phyloP scores from a whole-genome alignment of 2,113 vertebrate genomes.

The Lathamus discolor region DNA sequence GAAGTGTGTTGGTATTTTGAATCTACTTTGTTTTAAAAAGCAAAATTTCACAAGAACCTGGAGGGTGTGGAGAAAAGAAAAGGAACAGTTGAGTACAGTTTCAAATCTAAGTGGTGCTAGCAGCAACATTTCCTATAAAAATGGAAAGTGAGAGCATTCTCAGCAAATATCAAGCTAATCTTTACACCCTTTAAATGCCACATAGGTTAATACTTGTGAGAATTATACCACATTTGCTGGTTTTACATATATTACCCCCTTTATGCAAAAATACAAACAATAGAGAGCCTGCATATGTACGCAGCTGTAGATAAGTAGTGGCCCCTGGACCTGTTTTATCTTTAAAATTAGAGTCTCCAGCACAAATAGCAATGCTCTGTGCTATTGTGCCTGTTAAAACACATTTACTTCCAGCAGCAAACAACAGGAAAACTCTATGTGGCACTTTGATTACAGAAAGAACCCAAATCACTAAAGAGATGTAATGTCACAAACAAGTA shows the following conservation, averaged over 20 bases:
- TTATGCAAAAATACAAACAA: neutral
- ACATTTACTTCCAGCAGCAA: slow-evolving; percentile 40
- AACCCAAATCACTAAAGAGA: slow-evolving; percentile 53
- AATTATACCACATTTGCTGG: neutral
- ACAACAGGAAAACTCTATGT: slow-evolving; percentile 17
- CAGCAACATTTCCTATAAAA: neutral
- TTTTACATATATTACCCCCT: neutral
- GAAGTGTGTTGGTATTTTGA: neutral
- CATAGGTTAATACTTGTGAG: neutral
- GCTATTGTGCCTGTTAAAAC: slow-evolving; percentile 34
- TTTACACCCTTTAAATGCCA: neutral
- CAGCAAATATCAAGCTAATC: neutral
- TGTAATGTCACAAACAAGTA: slow-evolving; percentile 19
- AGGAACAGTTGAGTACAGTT: neutral
- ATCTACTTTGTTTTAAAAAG: neutral
- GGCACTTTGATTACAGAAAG: slow-evolving; percentile 35
- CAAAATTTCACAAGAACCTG: neutral
- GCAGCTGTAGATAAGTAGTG: neutral
- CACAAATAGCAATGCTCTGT: neutral
- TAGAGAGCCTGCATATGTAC: neutral
- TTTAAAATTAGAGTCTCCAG: slow-evolving; percentile 34
- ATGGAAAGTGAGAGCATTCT: neutral
- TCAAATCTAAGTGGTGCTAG: neutral
- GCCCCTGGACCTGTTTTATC: neutral
- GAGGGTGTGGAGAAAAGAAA: neutral